Evolutionary conservation across 1,140 invertebrate genomes (phyloP).

Genomic region (Lepeophtheirus salmonis): DNA sequence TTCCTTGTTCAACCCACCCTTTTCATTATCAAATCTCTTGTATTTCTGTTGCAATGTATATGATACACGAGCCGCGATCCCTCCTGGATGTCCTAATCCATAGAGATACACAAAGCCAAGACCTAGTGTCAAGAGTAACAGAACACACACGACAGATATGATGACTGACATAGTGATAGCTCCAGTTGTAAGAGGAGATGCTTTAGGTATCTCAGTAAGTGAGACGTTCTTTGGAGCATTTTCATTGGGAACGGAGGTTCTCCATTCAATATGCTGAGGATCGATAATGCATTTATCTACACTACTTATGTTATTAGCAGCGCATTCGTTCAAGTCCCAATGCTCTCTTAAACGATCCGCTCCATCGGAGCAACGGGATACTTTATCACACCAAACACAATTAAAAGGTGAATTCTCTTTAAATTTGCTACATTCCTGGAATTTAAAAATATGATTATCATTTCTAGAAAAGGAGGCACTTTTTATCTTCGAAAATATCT

Average conservation of each 20-base stretch:
- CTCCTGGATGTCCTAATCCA: conserved; percentile 3
- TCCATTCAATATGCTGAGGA: conserved; percentile 8
- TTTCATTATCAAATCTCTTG: conserved; percentile 10
- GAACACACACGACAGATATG: not conserved
- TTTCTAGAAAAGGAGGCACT: not conserved
- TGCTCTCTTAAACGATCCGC: conserved; percentile 10
- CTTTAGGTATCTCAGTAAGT: not conserved
- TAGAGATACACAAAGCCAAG: conserved; percentile 10
- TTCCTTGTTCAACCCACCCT: not conserved
- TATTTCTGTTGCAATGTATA: not conserved
- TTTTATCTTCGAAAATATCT: not conserved
- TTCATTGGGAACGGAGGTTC: conserved; percentile 6
- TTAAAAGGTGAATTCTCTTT: conserved; percentile 1
- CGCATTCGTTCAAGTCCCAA: conserved; percentile 14
- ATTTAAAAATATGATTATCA: not conserved
- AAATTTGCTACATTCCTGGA: not conserved
- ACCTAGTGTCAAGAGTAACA: not conserved
- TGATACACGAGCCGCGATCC: not conserved
- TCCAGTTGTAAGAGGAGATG: not conserved
- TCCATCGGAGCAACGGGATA: conserved; percentile 13
- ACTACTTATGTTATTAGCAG: not conserved
- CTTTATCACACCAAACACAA: conserved; percentile 7
- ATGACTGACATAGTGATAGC: not conserved
- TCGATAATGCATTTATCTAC: not conserved
- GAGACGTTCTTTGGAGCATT: not conserved